Evolutionary conservation across 1,140 invertebrate genomes (phyloP), one percentile per base, ranked within the genome.

Genomic region (Eulimnadia texana): DNA sequence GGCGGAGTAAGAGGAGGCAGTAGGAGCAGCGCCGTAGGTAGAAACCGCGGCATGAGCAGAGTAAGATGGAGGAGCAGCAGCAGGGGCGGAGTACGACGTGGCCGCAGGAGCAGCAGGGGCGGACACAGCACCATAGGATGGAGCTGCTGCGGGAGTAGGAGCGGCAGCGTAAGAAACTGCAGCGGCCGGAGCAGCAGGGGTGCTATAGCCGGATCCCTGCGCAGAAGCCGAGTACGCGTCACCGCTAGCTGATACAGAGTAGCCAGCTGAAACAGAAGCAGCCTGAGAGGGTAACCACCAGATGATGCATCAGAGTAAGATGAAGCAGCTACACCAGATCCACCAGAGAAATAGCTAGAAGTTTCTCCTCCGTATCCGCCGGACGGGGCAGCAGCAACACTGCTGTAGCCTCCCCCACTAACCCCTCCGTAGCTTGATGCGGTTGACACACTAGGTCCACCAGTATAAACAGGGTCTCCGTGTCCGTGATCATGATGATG

Each of bases 1-100:
- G 3, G 57, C 57, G 9, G 23, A 23, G 20, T 59, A 59, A 19
- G 57, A 53, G n/a, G n/a, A n/a, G n/a, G n/a, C n/a, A n/a, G n/a
- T n/a, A n/a, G n/a, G n/a, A n/a, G n/a, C n/a, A n/a, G n/a, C n/a
- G n/a, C n/a, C n/a, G n/a, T n/a, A n/a, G n/a, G n/a, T n/a, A 22
- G 25, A 42, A 25, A 1, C 53, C 13, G 57, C 57, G 9, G 29
- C 22, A n/a, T 25, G 54, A 19, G 54, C 54, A 28, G 19, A n/a
- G 23, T 56, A 56, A 16, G 54, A 56, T 10, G 54, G 54, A 29
- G 54, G 23, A 1, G 54, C 54, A 27, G 57, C 52, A 3, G 52
- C 1, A 3, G 52, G 52, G 16, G 52, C 52, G 1, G 52, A 13
- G 20, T 54, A 54, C n/a, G n/a, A n/a, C n/a, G 57, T 42, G 9